Conservation (phyloP, 2,797 vertebrate species). For the Ficedula albicollis region DNA sequence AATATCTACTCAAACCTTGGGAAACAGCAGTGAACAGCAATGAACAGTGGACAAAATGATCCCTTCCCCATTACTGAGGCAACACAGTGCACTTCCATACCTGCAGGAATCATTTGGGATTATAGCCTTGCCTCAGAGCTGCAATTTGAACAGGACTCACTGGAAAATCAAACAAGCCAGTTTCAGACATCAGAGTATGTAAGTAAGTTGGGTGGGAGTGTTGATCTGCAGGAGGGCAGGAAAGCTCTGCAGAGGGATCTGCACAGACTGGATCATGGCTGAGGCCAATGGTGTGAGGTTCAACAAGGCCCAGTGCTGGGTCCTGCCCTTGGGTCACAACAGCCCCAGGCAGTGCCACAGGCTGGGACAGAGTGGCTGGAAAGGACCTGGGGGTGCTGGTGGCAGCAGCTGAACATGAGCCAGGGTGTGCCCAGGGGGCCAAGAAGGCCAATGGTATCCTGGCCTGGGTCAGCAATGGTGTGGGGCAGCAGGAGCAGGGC, state of each 20-base stretch:
- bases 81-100: not conserved
- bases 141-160: not conserved
- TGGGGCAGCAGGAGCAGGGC: not conserved
- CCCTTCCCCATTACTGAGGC: not conserved
- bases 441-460: not conserved
- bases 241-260: not conserved
- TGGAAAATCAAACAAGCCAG: not conserved
- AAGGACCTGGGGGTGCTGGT: not conserved
- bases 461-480: not conserved
- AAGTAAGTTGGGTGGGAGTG: not conserved
- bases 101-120: not conserved
- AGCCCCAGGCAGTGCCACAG: not conserved
- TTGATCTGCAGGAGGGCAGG: not conserved
- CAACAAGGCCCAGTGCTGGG: rapidly evolving
- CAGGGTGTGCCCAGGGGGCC: not conserved
- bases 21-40: not conserved
- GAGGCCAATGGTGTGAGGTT: not conserved
- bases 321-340: not conserved
- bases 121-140: not conserved
- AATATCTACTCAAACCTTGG: not conserved
- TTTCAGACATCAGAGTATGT: not conserved
- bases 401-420: not conserved
- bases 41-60: not conserved
- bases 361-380: not conserved
- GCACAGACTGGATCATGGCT: not conserved